phyloP scores from a whole-genome alignment of 2,888 invertebrate genomes.

The Latheticus oryzae region DNA sequence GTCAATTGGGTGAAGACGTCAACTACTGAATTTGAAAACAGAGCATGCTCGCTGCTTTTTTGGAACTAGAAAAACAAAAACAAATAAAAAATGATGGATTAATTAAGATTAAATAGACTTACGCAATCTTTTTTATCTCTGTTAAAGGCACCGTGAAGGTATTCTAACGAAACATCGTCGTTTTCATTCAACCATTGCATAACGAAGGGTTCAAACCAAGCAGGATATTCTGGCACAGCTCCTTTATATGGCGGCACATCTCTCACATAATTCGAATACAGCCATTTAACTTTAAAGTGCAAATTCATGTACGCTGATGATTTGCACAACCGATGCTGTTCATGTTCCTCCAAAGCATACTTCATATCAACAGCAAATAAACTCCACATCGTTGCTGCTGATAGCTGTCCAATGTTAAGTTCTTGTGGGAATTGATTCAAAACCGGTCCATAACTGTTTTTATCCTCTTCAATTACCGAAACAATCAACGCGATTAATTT shows the following conservation, averaged over 20 bases:
- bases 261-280: conserved; percentile 97
- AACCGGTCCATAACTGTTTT: conserved; percentile 97
- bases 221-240: conserved; percentile 97
- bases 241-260: conserved; percentile 98
- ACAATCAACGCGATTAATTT: conserved; percentile 96
- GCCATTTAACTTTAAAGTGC: conserved; percentile 99
- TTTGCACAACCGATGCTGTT: conserved; percentile 94
- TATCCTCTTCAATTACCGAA: conserved; percentile 98
- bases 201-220: conserved; percentile 99
- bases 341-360: conserved; percentile 97
- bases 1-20: conserved; percentile 99
- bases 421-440: conserved; percentile 99
- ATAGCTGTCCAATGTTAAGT: conserved; percentile 96
- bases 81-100: conserved; percentile 12
- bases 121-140: conserved; percentile 97
- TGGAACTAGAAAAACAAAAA: conserved; percentile 93
- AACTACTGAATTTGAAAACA: conserved; percentile 99
- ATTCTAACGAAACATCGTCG: conserved; percentile 98
- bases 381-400: conserved; percentile 98
- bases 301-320: conserved; percentile 99
- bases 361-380: conserved; percentile 97
- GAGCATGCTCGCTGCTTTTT: conserved; percentile 97
- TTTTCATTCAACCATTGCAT: conserved; percentile 99
- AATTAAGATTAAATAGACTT: conserved; percentile 58
- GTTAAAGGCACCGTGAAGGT: conserved; percentile 98